These are phyloP conservation scores for Hyposmocoma kahamanoa DNA, from an alignment of 1,140 invertebrate species.

Conservation along the genomic window DNA sequence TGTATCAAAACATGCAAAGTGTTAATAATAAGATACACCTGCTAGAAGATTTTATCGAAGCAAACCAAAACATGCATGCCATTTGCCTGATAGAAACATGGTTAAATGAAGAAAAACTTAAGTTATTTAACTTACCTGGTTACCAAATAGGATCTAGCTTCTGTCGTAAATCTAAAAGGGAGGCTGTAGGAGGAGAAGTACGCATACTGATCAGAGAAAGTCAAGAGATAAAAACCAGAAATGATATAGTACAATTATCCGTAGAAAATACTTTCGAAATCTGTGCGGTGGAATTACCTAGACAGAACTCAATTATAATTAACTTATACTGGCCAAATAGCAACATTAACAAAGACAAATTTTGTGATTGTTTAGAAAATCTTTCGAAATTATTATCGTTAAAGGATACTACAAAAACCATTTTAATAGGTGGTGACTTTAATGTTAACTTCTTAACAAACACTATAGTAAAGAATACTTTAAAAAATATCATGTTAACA, in stretches of 20 bases:
- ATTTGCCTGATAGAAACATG: background rate
- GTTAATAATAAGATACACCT: conserved; percentile 1
- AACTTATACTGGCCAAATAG: conserved; percentile 7
- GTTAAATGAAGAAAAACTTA: background rate
- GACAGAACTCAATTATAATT: background rate
- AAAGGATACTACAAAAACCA: conserved; percentile 3
- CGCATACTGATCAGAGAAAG: background rate
- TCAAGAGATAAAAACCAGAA: background rate
- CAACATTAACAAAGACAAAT: conserved; percentile 1
- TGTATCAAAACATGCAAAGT: conserved; percentile 5
- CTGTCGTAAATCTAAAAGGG: conserved; percentile 1
- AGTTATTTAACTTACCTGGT: background rate
- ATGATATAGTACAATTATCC: background rate
- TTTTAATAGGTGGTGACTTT: conserved; percentile 4
- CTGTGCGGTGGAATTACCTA: conserved; percentile 4
- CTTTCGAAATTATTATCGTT: background rate
- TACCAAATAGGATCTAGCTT: background rate
- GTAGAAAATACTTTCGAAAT: conserved; percentile 1
- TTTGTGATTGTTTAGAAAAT: background rate
- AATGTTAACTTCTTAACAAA: conserved; percentile 4
- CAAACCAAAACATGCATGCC: background rate
- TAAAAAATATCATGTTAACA: no score
- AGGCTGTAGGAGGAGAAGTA: background rate
- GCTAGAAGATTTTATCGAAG: background rate
- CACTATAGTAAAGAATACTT: no score